Evolutionary conservation across 2,888 invertebrate genomes (phyloP).

Genomic region (Iphiclides podalirius): DNA sequence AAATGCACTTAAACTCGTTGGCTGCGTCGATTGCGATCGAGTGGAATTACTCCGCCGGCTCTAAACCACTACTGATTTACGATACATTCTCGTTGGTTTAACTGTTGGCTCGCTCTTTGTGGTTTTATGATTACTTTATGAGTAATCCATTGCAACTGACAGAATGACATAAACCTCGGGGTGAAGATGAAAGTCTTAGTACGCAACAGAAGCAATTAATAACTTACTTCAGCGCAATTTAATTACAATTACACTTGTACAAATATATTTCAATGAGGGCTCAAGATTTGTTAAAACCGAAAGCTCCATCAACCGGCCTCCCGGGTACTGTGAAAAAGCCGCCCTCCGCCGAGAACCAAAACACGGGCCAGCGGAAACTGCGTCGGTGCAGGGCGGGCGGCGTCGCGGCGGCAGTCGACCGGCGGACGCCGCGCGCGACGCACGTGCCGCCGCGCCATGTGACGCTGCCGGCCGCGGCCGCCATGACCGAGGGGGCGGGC

Average conservation of each 20-base stretch:
- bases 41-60: conserved; percentile 6
- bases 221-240: too few relatives aligned
- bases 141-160: not conserved
- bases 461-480: conserved; percentile 52
- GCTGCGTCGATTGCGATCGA: conserved; percentile 1
- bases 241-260: too few relatives aligned
- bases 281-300: conserved; percentile 3
- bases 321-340: conserved; percentile 16
- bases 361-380: conserved; percentile 36
- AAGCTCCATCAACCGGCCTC: conserved; percentile 25
- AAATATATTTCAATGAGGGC: conserved; percentile 6
- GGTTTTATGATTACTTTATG: conserved; percentile 1
- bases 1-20: conserved; percentile 13
- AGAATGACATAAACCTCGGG: not conserved
- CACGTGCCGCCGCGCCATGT: conserved; percentile 47
- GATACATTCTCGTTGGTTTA: not conserved
- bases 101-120: not conserved
- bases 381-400: conserved; percentile 33
- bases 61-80: conserved; percentile 10
- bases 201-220: too few relatives aligned
- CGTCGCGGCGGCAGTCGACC: conserved; percentile 58
- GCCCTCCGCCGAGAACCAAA: conserved; percentile 30
- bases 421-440: conserved; percentile 49
- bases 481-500: conserved; percentile 73
- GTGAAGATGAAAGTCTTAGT: too few relatives aligned